Base-by-base conservation (phyloP, 2,113 vertebrate species). In the Elephantulus edwardii region DNA sequence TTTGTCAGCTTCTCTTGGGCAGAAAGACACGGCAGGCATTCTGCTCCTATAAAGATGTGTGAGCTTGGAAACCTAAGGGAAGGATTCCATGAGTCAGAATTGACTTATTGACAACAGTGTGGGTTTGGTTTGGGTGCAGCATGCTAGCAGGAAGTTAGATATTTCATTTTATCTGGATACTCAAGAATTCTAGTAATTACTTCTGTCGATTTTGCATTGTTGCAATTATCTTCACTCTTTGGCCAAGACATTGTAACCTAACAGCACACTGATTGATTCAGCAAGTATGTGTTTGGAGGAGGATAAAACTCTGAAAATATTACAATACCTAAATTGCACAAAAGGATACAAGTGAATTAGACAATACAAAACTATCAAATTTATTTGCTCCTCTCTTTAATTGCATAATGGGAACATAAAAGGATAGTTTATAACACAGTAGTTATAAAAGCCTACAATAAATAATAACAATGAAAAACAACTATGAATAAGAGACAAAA, bases 261-360 rank as follows among this genome's bases (percentile, higher is more conserved):
- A n/a, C 20, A 85, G 30, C 12, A 10, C 5, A 24, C 40, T 83
- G 26, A 54, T 22, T 62, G 52, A 33, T 54, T 58, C 5, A 60
- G 0, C 33, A 4, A 38, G 28, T 74, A 14, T 19, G 26, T 56
- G 5, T 3, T 58, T 91, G 14, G 20, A 77, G 62, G 16, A 81
- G 3, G 1, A 62, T 33, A 62, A 93, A 81, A 74, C 1, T 0
- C 1, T 16, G n/a, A n/a, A n/a, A 0, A 13, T 58, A 14, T 1
- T 66, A 2, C 28, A 54, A 42, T 76, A 80, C 83, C n/a, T n/a
- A 88, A 2, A 33, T 38, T 35, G 5, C 1, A 14, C 5, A 68
- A 17, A 56, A 81, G 84, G 30, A 4, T 28, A 74, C 16, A 40
- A 64, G 10, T 85, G 30, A 64, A 83, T 74, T 72, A n/a, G 1